These are phyloP conservation scores for Drepana arcuata DNA, from an alignment of 1,140 invertebrate species.

Conservation along the genomic window DNA sequence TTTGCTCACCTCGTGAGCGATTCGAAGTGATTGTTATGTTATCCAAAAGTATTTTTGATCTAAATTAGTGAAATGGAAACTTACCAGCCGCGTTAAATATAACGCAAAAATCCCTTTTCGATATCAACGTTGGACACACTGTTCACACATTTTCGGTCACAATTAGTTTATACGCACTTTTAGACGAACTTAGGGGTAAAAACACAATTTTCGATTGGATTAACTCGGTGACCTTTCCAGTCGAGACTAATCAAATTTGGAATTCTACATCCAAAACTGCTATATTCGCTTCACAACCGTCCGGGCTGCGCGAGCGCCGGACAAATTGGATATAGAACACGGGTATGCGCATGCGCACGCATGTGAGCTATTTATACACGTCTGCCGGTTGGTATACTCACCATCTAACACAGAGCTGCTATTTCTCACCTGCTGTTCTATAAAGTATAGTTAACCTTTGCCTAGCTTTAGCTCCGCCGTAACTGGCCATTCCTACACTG, in stretches of 20 bases:
- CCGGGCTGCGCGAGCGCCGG: constrained; percentile 44
- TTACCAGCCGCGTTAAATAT: constrained; percentile 25
- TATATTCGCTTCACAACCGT: constrained; percentile 33
- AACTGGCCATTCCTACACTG: not conserved
- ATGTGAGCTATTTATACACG: constrained; percentile 48
- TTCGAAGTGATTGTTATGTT: no score
- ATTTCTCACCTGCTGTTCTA: not conserved
- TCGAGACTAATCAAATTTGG: constrained; percentile 29
- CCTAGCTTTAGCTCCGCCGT: constrained; percentile 19
- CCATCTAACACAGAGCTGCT: constrained; percentile 23
- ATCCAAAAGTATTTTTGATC: not conserved
- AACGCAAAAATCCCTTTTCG: constrained; percentile 22
- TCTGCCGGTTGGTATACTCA: constrained; percentile 32
- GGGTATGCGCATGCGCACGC: constrained; percentile 22
- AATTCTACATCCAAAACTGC: no score
- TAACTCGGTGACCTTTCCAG: constrained; percentile 43
- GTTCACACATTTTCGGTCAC: constrained; percentile 50
- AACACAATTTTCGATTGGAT: constrained; percentile 1
- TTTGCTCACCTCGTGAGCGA: no score
- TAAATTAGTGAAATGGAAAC: constrained; percentile 6
- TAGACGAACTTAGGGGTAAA: not conserved
- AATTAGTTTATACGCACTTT: constrained; percentile 10
- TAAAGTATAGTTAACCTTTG: constrained; percentile 14
- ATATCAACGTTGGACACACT: constrained; percentile 38
- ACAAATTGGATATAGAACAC: constrained; percentile 45